phyloP scores from a whole-genome alignment of 2,888 invertebrate genomes.

The Chesias legatella region DNA sequence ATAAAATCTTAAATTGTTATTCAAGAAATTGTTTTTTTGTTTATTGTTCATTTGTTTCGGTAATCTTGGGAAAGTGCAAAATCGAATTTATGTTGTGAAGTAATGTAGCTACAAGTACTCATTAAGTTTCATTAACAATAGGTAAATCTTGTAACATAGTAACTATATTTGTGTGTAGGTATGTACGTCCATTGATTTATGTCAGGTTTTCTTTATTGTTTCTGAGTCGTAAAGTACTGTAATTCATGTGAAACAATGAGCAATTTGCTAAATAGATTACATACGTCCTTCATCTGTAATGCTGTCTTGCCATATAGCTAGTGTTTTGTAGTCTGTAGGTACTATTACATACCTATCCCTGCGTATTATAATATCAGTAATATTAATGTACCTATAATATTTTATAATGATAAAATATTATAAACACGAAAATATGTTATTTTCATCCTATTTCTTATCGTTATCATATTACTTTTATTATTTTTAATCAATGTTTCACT shows the following conservation, averaged over 20 bases:
- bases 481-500: slow-evolving; percentile 37
- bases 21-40: slow-evolving; percentile 41
- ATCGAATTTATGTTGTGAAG: slow-evolving; percentile 34
- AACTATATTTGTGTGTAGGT: slow-evolving; percentile 54
- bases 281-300: slow-evolving; percentile 75
- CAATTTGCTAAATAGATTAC: slow-evolving; percentile 77
- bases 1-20: slow-evolving; percentile 72
- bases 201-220: slow-evolving; percentile 71
- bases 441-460: slow-evolving; percentile 34
- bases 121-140: slow-evolving; percentile 63
- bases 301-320: slow-evolving; percentile 78
- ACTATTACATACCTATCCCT: slow-evolving; percentile 52
- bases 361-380: slow-evolving; percentile 37
- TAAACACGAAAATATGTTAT: slow-evolving; percentile 11
- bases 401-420: slow-evolving; percentile 6
- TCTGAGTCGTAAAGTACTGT: slow-evolving; percentile 71
- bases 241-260: slow-evolving; percentile 76
- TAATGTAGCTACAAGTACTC: slow-evolving; percentile 40
- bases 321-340: slow-evolving; percentile 68
- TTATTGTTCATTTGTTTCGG: slow-evolving; percentile 40
- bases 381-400: slow-evolving; percentile 28
- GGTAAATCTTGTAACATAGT: slow-evolving; percentile 59
- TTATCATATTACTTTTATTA: slow-evolving; percentile 41
- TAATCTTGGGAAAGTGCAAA: slow-evolving; percentile 60
- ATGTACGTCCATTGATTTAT: slow-evolving; percentile 70